Base-by-base conservation (phyloP, 1,140 invertebrate species). In the Dinoponera quadriceps region DNA sequence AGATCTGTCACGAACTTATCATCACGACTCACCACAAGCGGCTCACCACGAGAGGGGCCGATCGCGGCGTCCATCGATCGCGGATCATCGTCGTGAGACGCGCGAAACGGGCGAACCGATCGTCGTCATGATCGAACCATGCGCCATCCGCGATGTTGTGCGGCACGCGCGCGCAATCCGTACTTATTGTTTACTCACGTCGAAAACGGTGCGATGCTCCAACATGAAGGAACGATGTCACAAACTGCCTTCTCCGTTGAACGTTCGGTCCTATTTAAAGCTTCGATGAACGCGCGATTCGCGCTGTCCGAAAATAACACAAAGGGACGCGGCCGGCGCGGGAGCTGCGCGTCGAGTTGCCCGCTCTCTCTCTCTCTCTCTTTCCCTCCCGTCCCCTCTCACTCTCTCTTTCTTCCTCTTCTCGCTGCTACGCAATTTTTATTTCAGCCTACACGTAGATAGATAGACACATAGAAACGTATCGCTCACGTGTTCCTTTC, bases 251-350 rank as follows among this genome's bases (percentile, higher is more conserved):
- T 93, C 89, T 89, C 91, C 91, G 88, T 89, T 82, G 85, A 74
- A 89, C 89, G 90, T 86, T 89, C 91, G 90, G 90, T 92, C 93
- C 93, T 94, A 94, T 94, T 94, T 94, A 94, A 94, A 94, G 93
- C 92, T 88, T 94, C 78, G 78, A 44, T 27, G 44, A 78, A 86
- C 72, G 85, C 80, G 86, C 80, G 88, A 91, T 90, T 90, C 86
- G 55, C 86, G 55, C 84, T 84, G 89, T 91, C 74, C 93, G 90
- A 94, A 94, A 94, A 94, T 94, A 94, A 94, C 94, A 94, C 93
- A 94, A 94, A 94, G 94, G 88, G 92, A 91, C 33, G 88, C 85
- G 3, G n/a, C n/a, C n/a, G n/a, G 85, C 80, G 88, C 86, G 89
- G 68, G 91, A 90, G 89, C 77, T 87, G 90, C 90, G 89, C 91